Percentiles rank a stretch among this genome's conserved stretches.
These are phyloP conservation scores for Dusona sp. DNA, from an alignment of 2,888 invertebrate genomes.

Conservation along the genomic window DNA sequence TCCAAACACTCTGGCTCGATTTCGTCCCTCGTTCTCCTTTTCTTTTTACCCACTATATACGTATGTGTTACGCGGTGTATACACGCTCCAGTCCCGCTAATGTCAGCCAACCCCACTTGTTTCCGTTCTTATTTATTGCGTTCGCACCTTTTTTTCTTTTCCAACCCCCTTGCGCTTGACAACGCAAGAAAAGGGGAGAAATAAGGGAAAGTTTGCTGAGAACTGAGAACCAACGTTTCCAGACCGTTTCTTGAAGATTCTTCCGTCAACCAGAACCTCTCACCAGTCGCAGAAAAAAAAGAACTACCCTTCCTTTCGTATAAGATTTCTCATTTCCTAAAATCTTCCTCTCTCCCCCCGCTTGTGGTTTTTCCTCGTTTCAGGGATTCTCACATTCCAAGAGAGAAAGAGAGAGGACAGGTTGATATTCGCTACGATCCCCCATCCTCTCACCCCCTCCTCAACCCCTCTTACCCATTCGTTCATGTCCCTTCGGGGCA, in stretches of 20 bases:
- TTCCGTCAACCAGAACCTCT: slow-evolving; percentile 40
- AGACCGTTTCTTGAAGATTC: slow-evolving; percentile 30
- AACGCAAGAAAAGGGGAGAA: slow-evolving; percentile 31
- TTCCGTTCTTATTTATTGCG: slow-evolving; percentile 72
- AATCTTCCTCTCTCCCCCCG: background rate
- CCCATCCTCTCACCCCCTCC: background rate
- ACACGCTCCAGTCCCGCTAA: slow-evolving; percentile 45
- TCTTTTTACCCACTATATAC: background rate
- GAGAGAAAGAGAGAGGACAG: background rate
- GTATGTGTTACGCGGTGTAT: slow-evolving; percentile 7
- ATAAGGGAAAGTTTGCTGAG: background rate
- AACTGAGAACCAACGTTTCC: background rate
- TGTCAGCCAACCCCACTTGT: slow-evolving; percentile 61
- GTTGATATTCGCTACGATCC: background rate
- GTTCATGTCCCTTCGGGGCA: slow-evolving; percentile 60
- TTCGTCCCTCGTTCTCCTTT: slow-evolving; percentile 30
- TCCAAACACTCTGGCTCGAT: slow-evolving; percentile 15
- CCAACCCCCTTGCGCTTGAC: slow-evolving; percentile 20
- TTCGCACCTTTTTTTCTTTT: slow-evolving; percentile 57
- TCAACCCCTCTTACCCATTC: slow-evolving; percentile 24
- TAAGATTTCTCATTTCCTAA: slow-evolving; percentile 16
- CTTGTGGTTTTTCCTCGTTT: slow-evolving; percentile 1
- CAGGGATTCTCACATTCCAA: background rate
- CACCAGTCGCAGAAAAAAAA: background rate
- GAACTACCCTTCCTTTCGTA: background rate